Conservation (phyloP, 2,888 invertebrate species). For the Prenolepis imparis region DNA sequence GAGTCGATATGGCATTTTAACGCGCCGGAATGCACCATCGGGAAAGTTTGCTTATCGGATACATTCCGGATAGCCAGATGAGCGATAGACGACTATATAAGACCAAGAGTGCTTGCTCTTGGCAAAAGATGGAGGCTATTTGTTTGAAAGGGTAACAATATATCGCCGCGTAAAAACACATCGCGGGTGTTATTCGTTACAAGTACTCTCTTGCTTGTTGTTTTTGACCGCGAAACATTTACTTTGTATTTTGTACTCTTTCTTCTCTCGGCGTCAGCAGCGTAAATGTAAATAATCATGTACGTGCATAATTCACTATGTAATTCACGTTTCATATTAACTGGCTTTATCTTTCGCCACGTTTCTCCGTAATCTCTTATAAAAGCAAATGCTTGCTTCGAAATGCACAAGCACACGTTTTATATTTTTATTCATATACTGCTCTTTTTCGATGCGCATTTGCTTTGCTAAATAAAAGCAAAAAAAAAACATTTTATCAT, state of each 20-base stretch:
- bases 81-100: neutral
- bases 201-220: neutral
- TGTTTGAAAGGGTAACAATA: neutral
- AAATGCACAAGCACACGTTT: neutral
- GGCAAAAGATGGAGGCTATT: neutral
- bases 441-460: neutral
- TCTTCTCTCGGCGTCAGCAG: neutral
- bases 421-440: neutral
- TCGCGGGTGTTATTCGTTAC: neutral
- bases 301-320: neutral
- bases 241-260: too few relatives aligned
- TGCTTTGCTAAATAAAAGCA: neutral
- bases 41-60: conserved; percentile 2
- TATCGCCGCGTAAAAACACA: neutral
- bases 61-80: neutral
- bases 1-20: neutral
- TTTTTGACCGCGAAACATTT: neutral
- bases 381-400: neutral
- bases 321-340: neutral
- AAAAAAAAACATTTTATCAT: neutral
- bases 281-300: neutral
- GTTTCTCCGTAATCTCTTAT: neutral
- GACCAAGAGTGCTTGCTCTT: neutral
- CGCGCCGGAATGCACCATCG: neutral
- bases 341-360: neutral